Conservation (phyloP, 2,888 invertebrate genomes). For the Pterostichus madidus region DNA sequence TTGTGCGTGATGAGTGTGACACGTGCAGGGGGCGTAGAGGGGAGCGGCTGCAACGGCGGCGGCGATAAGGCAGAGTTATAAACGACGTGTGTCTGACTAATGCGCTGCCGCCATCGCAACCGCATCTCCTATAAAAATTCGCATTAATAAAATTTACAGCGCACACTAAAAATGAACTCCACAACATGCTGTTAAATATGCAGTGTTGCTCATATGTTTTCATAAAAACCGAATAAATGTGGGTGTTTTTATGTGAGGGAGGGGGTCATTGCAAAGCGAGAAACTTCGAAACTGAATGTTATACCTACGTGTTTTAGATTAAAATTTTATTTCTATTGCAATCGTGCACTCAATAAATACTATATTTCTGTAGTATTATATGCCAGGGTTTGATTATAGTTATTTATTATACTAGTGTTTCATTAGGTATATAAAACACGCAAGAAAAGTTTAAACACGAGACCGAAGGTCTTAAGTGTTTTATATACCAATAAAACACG, state of each 20-base stretch:
- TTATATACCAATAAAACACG: too few species aligned
- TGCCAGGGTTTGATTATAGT: too few species aligned
- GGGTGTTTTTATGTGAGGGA: not conserved
- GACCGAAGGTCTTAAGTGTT: too few species aligned
- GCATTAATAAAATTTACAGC: conserved; percentile 40
- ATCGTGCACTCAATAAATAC: too few species aligned
- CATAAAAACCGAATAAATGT: not conserved
- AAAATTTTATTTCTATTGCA: too few species aligned
- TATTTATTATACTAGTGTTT: too few species aligned
- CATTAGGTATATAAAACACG: too few species aligned
- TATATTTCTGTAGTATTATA: too few species aligned
- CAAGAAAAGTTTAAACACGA: too few species aligned
- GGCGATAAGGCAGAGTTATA: conserved; percentile 45
- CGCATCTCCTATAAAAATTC: conserved; percentile 18
- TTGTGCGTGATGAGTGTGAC: conserved; percentile 31
- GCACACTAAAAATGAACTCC: conserved; percentile 35
- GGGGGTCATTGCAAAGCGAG: too few species aligned
- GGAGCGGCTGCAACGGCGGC: conserved; percentile 1
- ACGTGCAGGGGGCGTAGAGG: conserved; percentile 11
- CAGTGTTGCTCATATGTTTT: conserved; percentile 33
- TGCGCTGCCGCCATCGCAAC: conserved; percentile 20
- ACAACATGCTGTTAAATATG: conserved; percentile 39
- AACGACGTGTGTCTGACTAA: conserved; percentile 46
- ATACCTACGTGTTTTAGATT: too few species aligned
- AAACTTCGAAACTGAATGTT: too few species aligned